These are phyloP conservation scores for Murina feae DNA, from an alignment of 2,113 vertebrate species.

Conservation along the genomic window DNA sequence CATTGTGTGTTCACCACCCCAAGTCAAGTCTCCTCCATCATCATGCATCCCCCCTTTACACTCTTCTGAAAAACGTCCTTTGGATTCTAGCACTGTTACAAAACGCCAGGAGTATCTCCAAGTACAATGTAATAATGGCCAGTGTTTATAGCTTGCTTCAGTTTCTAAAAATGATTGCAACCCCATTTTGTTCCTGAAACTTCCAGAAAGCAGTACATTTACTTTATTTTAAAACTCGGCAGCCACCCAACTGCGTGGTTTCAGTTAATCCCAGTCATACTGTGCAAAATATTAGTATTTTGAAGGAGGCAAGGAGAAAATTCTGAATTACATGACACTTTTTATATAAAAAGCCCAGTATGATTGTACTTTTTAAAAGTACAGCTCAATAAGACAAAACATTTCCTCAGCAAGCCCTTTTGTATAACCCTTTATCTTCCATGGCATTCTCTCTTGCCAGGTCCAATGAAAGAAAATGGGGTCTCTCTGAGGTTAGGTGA, in stretches of 20 bases:
- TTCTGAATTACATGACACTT: neutral
- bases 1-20: neutral
- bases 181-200: neutral
- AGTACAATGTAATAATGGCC: neutral
- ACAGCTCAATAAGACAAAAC: neutral
- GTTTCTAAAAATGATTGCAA: neutral
- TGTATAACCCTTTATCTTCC: neutral
- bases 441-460: neutral
- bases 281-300: neutral
- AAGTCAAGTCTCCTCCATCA: neutral
- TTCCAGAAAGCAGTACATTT: neutral
- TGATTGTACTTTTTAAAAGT: neutral
- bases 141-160: neutral
- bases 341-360: neutral
- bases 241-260: neutral
- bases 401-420: neutral
- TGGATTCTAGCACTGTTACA: neutral
- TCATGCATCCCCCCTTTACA: neutral
- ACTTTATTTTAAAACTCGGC: neutral
- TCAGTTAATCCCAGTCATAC: neutral
- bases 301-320: neutral
- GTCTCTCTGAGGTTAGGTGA: neutral
- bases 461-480: neutral
- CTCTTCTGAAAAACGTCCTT: neutral
- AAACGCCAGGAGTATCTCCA: neutral